phyloP scores from a whole-genome alignment of 1,140 invertebrate genomes.

The Drosophila nannoptera region DNA sequence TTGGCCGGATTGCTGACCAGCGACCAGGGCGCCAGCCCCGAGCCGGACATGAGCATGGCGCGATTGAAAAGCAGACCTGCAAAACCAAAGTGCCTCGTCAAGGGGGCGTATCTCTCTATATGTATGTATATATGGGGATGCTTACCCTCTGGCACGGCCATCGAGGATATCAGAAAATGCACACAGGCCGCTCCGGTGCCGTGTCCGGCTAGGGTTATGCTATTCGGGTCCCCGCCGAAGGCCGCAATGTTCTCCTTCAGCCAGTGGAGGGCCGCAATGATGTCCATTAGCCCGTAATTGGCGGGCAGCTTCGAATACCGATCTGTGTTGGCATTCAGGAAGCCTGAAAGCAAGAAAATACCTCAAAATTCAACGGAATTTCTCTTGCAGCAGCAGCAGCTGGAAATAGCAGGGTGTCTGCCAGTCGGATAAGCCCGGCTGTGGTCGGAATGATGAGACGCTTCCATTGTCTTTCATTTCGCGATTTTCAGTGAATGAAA shows the following conservation, averaged over 20 bases:
- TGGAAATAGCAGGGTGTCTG: slow-evolving; percentile 61
- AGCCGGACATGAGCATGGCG: slow-evolving; percentile 96
- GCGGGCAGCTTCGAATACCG: slow-evolving; percentile 89
- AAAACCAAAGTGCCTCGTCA: slow-evolving; percentile 50
- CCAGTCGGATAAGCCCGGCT: slow-evolving; percentile 13
- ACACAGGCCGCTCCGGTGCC: slow-evolving; percentile 97
- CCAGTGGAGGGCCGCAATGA: slow-evolving; percentile 95
- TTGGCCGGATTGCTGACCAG: slow-evolving; percentile 91
- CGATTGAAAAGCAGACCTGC: slow-evolving; percentile 94
- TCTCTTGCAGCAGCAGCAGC: no score
- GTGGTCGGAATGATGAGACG: no score
- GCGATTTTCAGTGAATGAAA: no score
- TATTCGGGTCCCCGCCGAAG: slow-evolving; percentile 94
- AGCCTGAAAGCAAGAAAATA: slow-evolving; percentile 82
- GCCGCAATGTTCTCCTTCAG: slow-evolving; percentile 95
- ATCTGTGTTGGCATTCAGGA: slow-evolving; percentile 92
- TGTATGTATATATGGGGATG: slow-evolving; percentile 12
- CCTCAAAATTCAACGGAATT: slow-evolving; percentile 57
- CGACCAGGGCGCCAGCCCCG: slow-evolving; percentile 95
- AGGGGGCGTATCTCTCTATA: no score
- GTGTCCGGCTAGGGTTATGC: slow-evolving; percentile 96
- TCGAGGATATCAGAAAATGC: slow-evolving; percentile 95
- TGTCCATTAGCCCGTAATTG: slow-evolving; percentile 97
- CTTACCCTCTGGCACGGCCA: slow-evolving; percentile 94
- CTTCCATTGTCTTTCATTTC: slow-evolving; percentile 47